Evolutionary conservation across 1,140 invertebrate genomes (phyloP), one percentile per base, ranked within the genome.

Genomic region (Drosophila busckii): DNA sequence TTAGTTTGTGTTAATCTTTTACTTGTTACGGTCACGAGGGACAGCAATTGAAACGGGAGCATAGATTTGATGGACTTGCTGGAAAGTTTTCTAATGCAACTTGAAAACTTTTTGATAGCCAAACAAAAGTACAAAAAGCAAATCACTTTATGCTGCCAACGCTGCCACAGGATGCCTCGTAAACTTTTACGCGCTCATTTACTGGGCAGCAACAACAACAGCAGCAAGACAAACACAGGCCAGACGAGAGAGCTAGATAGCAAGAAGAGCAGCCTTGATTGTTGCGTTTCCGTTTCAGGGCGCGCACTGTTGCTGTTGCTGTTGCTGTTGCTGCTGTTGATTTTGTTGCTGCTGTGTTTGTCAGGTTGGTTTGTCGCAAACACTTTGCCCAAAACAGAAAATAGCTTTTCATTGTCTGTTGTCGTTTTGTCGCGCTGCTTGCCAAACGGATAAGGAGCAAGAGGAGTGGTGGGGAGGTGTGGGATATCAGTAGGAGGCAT

Each of bases 151-250:
- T 80, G 73, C 63, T 61, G 35, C 34, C 38, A 26, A 15, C 52
- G 34, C 49, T 53, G 56, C 50, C 52, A 63, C 65, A 68, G 68
- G 53, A 73, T 68, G 73, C 63, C 73, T 78, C 73, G 70, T 78
- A 78, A 78, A 78, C 63, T 78, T 78, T 78, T 68, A 78, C 73
- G 73, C 73, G 73, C 67, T 68, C 68, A 71, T 71, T 71, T 70
- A 61, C 28, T 26, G 22, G 40, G 16, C 22, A 38, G 56, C 35
- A 59, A 38, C 31, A 13, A n/a, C 22, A 40, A 28, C 25, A 29
- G 20, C 15, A 23, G 17, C 37, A n/a, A 20, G 9, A 6, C 8
- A 17, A 25, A 20, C n/a, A n/a, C n/a, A 16, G 15, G 19, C 2
- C 16, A 13, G 9, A 19, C n/a, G 17, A 31, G 1, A 10, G n/a